Conservation (phyloP, 2,888 invertebrate species). For the Hemithea aestivaria region DNA sequence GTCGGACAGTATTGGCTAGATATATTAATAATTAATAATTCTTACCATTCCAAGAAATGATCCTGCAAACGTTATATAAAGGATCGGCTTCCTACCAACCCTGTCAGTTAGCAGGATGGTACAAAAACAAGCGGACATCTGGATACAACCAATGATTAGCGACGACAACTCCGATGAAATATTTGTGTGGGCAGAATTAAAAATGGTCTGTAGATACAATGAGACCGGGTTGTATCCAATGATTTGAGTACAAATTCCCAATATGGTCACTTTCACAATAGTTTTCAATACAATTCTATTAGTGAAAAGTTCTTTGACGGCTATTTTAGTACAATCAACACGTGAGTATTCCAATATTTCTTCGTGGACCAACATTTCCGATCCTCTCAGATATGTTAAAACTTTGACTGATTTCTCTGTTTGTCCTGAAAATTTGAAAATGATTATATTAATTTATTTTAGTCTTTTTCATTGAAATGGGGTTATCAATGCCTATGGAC, state of each 20-base stretch:
- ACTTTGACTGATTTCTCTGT: constrained; percentile 11
- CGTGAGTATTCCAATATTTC: constrained; percentile 13
- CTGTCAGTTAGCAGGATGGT: constrained; percentile 13
- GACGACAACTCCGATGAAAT: constrained; percentile 13
- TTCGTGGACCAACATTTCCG: constrained; percentile 4
- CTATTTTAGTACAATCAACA: neutral
- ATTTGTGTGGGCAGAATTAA: constrained; percentile 11
- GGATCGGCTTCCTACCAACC: constrained; percentile 15
- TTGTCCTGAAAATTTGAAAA: constrained; percentile 5
- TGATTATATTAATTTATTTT: too few species aligned
- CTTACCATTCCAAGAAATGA: constrained; percentile 14
- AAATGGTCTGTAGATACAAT: constrained; percentile 13
- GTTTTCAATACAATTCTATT: constrained; percentile 15
- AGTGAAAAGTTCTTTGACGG: constrained; percentile 2
- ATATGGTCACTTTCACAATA: constrained; percentile 9
- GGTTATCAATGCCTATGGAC: too few species aligned
- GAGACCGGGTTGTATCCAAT: constrained; percentile 8
- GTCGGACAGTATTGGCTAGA: too few species aligned
- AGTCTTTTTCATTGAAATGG: too few species aligned
- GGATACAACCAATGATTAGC: constrained; percentile 10
- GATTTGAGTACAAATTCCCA: constrained; percentile 4
- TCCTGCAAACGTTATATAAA: constrained; percentile 5
- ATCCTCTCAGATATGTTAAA: constrained; percentile 8
- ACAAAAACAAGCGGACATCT: constrained; percentile 10
- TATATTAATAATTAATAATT: too few species aligned